Evolutionary conservation across 2,797 vertebrate genomes (phyloP), one percentile per base, ranked within the genome.

Genomic region (Limosa lapponica): DNA sequence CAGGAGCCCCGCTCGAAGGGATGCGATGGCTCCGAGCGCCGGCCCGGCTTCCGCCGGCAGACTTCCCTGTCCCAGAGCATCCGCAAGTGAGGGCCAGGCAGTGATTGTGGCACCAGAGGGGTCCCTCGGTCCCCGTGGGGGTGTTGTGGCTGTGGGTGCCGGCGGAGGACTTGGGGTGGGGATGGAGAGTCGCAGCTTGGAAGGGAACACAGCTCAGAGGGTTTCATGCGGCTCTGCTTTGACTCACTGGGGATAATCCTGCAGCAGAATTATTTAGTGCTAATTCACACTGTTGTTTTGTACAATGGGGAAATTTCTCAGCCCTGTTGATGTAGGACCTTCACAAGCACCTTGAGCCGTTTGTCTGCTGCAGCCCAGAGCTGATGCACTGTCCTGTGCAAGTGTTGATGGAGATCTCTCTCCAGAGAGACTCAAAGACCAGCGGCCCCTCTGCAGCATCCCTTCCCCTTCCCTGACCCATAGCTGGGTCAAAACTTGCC

Each of bases 51-150:
- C 89, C 97, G 95, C 22, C 97, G 99, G 79, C 99, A 99, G 96
- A 98, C 99, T 0, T 99, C 99, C 8, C 97, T 99, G 58, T 99
- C 99, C 36, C 99, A 99, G 96, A 99, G 99, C 97, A 99, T 99
- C 93, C 98, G 98, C 97, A 99, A 97, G 99, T 99, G 97, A 98
- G 95, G 43, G n/a, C 28, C 1, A 11, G 58, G 20, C 2, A 4
- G 2, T 0, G 14, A 5, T 24, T 19, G 89, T 36, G 10, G 41
- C 41, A 1, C 62, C 1, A 0, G 2, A 25, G 62, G 34, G 61
- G 19, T 39, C 58, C 27, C 19, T 46, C 0, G 0, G 52, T 24
- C 44, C 17, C 2, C 6, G 0, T 6, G 0, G 1, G 36, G 18
- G 9, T n/a, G 1, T 5, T 24, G 22, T 18, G 61, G 48, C 27